phyloP scores from a whole-genome alignment of 1,140 invertebrate species.

The Paracyclopina nana region DNA sequence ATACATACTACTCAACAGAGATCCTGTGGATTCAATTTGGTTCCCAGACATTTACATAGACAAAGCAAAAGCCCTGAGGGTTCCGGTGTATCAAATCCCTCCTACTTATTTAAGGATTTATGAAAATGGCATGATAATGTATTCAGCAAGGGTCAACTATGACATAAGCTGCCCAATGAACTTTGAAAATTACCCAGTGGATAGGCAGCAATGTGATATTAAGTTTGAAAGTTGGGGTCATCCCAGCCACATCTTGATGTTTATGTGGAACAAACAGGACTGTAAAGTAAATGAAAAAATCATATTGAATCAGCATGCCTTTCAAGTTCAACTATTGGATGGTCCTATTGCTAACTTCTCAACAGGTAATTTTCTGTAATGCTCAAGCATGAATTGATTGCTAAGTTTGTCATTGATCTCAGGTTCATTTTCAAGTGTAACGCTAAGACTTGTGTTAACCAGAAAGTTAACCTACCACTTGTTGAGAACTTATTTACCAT shows the following conservation, averaged over 20 bases:
- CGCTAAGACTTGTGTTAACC: neutral
- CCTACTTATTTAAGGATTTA: neutral
- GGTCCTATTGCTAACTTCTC: neutral
- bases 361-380: neutral
- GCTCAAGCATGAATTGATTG: neutral
- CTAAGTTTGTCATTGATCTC: neutral
- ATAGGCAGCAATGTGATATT: neutral
- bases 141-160: neutral
- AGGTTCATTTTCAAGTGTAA: neutral
- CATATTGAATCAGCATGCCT: neutral
- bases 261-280: neutral
- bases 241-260: neutral
- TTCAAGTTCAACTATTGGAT: neutral
- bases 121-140: neutral
- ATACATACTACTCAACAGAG: neutral
- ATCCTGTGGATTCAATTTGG: neutral
- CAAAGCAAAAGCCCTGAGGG: neutral
- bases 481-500: neutral
- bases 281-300: neutral
- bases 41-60: neutral
- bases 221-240: neutral
- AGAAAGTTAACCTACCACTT: constrained; percentile 1
- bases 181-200: neutral
- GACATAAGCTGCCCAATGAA: neutral
- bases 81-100: neutral